Evolutionary conservation across 2,113 vertebrate genomes (phyloP).

Genomic region (Ranitomeya imitator): DNA sequence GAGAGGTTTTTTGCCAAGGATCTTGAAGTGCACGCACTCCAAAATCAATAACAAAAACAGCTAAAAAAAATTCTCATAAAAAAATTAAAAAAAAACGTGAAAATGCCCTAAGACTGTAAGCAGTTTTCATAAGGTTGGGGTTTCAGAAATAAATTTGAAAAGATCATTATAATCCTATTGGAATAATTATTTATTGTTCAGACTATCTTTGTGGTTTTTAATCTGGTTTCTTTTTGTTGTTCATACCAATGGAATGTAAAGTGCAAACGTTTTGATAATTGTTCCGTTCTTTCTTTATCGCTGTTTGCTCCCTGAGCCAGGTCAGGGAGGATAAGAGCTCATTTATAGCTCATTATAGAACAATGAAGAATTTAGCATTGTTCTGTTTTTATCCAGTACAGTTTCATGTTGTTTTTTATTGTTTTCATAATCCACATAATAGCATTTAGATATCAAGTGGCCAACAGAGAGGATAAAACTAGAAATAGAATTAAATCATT

Average conservation of each 20-base stretch:
- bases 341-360: constrained; percentile 14
- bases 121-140: too few relatives aligned
- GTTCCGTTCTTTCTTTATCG: background rate
- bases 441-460: constrained; percentile 32
- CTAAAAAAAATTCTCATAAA: too few relatives aligned
- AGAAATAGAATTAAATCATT: background rate
- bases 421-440: constrained; percentile 7
- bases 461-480: constrained; percentile 4
- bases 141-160: too few relatives aligned
- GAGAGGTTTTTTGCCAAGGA: too few relatives aligned
- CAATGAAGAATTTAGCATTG: background rate
- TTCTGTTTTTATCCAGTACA: background rate
- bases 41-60: too few relatives aligned
- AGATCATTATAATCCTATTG: background rate
- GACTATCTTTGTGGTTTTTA: background rate
- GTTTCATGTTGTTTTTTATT: constrained; percentile 28
- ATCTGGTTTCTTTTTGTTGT: background rate
- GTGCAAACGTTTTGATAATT: background rate
- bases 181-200: background rate
- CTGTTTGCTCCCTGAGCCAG: background rate
- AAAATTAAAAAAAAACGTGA: too few relatives aligned
- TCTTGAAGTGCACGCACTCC: too few relatives aligned
- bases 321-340: constrained; percentile 22
- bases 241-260: background rate
- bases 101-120: too few relatives aligned